Evolutionary conservation across 2,797 vertebrate genomes (phyloP), one percentile per base, ranked within the genome.

Genomic region (Ciconia nigra): DNA sequence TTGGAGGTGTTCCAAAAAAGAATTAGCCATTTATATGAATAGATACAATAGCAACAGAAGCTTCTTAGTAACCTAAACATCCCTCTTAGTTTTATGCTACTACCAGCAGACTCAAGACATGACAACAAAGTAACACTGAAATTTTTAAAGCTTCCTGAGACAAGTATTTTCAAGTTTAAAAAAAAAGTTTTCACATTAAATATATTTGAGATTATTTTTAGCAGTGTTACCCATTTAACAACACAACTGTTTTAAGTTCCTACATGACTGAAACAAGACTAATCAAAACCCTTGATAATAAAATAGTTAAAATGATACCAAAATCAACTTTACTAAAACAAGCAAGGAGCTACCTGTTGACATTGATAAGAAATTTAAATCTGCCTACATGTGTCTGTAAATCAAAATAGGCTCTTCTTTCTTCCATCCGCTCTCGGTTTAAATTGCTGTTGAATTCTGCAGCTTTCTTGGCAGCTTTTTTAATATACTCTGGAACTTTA

Each of bases 401-500:
- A 98, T 99, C 99, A 96, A 99, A 99, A 93, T 99, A 99, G 17
- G 99, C 99, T 98, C 99, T 98, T 96, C 99, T 98, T 96, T 99
- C 99, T 95, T 99, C 99, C 99, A 99, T 99, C 21, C 99, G 98
- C 76, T 99, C 99, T 92, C 99, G 98, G 96, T 99, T 99, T 92
- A 99, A 98, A 97, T 99, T 99, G 96, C 99, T 99, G 98, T 99
- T 99, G 94, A 99, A 99, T 87, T 99, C 99, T 1, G 99, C 99
- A 49, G 99, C 99, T 96, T 99, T 99, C 96, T 99, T 99, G 63
- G 99, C 99, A 72, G 99, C 99, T 96, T 99, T 99, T 98, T 99
- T 99, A 57, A 99, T 99, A 85, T 99, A 99, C 94, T 99, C 99
- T 3, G 99, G 99, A 87, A 99, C 99, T 98, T 99, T 99, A 97